A percentile compares a stretch with the other conserved stretches of the same genome.
Evolutionary conservation across 2,888 invertebrate genomes (phyloP).

Genomic region (Cyaniris semiargus): DNA sequence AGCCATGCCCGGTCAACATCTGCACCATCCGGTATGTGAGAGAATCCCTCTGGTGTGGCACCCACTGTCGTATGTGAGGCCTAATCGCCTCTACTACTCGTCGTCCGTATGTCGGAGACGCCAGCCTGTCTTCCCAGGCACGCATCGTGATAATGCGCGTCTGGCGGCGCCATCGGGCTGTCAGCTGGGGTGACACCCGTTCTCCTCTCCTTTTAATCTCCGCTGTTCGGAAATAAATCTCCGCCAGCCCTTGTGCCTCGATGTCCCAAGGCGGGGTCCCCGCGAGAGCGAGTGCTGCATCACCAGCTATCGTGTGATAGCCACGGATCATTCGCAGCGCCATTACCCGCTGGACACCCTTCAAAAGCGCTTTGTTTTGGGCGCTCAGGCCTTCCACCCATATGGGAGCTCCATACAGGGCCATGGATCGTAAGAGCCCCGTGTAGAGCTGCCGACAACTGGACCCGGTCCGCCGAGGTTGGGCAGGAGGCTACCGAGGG

Average conservation of each 20-base stretch:
- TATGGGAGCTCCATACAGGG: background rate
- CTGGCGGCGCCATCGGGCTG: background rate
- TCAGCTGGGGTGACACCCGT: background rate
- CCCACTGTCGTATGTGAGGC: too few species aligned
- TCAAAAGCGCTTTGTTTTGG: background rate
- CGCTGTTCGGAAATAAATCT: background rate
- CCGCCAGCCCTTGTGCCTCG: constrained; percentile 4
- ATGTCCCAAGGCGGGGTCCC: constrained; percentile 30
- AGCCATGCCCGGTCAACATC: too few species aligned
- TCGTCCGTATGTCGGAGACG: background rate
- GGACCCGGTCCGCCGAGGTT: background rate
- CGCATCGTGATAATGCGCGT: background rate
- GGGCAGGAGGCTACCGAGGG: background rate
- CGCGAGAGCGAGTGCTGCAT: background rate
- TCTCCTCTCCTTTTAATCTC: background rate
- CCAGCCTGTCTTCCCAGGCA: background rate
- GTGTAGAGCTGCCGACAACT: background rate
- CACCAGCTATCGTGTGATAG: constrained; percentile 2
- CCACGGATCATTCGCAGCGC: background rate
- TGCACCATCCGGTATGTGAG: too few species aligned
- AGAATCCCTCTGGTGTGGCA: too few species aligned
- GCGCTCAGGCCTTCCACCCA: background rate
- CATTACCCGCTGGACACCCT: background rate
- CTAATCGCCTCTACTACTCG: too few species aligned
- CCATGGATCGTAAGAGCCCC: background rate